Conservation (phyloP, 2,797 vertebrate genomes). For the Pangasius sanitwongsei region DNA sequence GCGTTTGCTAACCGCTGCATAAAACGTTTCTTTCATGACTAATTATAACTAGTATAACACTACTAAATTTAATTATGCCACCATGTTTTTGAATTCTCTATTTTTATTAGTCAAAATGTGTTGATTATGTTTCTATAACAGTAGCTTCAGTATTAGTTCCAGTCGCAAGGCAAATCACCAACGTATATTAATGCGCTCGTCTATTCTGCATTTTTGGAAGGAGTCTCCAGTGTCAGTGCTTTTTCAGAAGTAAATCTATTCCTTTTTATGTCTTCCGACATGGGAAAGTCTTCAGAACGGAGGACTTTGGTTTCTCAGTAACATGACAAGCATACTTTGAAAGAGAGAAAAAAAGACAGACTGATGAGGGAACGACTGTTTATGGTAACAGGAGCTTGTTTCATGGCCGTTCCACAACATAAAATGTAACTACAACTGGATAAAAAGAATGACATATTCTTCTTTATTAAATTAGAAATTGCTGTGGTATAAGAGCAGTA, state of each 20-base stretch:
- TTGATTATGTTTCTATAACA: neutral
- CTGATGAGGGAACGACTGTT: neutral
- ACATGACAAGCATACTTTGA: neutral
- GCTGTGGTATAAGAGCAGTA: neutral
- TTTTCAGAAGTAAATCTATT: neutral
- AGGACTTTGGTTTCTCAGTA: neutral
- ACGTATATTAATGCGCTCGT: neutral
- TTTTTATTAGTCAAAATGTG: neutral
- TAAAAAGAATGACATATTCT: neutral
- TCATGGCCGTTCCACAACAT: neutral
- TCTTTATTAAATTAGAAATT: neutral
- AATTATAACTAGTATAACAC: neutral
- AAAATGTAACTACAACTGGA: neutral
- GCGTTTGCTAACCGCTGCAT: neutral
- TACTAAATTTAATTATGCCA: neutral
- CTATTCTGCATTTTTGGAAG: neutral
- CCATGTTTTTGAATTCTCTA: neutral
- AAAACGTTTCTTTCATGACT: neutral
- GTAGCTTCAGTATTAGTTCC: neutral
- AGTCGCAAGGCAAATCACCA: neutral
- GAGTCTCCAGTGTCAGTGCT: neutral
- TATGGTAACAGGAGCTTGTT: neutral
- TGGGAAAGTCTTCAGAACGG: neutral
- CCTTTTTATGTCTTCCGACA: neutral
- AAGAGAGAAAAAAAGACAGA: neutral